A percentile compares a stretch with the other conserved stretches of the same genome.
phyloP scores from a whole-genome alignment of 2,113 vertebrate genomes.

The Entomyzon cyanotis region DNA sequence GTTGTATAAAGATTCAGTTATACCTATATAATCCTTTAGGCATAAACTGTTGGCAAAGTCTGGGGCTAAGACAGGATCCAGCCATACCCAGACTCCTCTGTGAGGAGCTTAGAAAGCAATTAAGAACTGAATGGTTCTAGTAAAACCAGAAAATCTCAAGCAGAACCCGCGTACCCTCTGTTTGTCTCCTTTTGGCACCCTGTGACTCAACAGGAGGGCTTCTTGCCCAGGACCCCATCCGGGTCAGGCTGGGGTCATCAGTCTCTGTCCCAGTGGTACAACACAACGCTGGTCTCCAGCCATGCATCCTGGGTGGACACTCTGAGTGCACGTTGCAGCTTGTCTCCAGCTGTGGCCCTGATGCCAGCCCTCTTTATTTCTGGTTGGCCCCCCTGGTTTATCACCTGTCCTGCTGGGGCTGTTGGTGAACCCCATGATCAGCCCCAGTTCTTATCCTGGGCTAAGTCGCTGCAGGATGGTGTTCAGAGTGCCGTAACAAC shows the following conservation, averaged over 20 bases:
- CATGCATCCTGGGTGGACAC: too few relatives aligned
- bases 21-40: neutral
- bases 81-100: neutral
- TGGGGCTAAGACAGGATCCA: neutral
- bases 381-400: neutral
- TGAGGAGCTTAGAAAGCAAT: neutral
- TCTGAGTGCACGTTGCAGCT: neutral
- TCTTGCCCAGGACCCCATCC: neutral
- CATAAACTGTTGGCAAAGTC: neutral
- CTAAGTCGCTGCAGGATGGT: neutral
- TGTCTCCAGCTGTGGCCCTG: neutral
- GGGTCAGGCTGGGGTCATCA: neutral
- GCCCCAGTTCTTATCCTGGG: neutral
- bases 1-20: neutral
- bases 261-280: neutral
- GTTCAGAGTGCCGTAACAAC: neutral
- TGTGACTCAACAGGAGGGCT: neutral
- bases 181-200: neutral
- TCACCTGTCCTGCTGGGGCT: neutral
- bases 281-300: neutral
- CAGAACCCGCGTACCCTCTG: too few relatives aligned
- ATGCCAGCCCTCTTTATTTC: neutral
- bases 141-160: too few relatives aligned
- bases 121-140: too few relatives aligned
- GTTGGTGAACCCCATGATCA: neutral